These are phyloP conservation scores for Lasiurus borealis DNA, from an alignment of 2,113 vertebrate species.

Conservation along the genomic window DNA sequence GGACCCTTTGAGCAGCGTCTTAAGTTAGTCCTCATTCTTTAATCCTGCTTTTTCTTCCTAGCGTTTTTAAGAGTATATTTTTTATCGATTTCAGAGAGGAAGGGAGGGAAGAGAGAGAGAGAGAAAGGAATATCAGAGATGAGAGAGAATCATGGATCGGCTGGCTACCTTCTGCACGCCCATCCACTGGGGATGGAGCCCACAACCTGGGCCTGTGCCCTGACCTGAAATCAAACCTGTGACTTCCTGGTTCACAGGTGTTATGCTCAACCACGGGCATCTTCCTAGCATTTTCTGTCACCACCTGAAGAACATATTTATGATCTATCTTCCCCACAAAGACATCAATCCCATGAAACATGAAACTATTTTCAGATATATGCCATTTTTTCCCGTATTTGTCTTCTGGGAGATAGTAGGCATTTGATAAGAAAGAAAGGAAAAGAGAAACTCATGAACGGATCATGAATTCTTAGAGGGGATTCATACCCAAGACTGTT, in stretches of 20 bases:
- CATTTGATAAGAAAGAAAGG: conserved; percentile 8
- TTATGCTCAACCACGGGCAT: no score
- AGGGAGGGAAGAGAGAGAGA: no score
- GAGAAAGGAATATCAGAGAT: no score
- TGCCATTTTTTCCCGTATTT: neutral
- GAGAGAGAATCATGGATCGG: no score
- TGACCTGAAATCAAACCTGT: no score
- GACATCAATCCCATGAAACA: neutral
- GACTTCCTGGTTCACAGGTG: no score
- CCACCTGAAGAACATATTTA: neutral
- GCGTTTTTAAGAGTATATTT: neutral
- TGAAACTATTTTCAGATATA: neutral
- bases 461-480: neutral
- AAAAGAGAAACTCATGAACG: neutral
- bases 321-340: neutral
- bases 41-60: neutral
- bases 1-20: neutral
- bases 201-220: no score
- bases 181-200: no score
- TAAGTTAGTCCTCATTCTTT: neutral
- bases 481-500: neutral
- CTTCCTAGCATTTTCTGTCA: neutral
- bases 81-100: no score
- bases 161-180: no score
- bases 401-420: neutral